Conservation (phyloP, 2,797 vertebrate species). For the Xiphophorus birchmanni region DNA sequence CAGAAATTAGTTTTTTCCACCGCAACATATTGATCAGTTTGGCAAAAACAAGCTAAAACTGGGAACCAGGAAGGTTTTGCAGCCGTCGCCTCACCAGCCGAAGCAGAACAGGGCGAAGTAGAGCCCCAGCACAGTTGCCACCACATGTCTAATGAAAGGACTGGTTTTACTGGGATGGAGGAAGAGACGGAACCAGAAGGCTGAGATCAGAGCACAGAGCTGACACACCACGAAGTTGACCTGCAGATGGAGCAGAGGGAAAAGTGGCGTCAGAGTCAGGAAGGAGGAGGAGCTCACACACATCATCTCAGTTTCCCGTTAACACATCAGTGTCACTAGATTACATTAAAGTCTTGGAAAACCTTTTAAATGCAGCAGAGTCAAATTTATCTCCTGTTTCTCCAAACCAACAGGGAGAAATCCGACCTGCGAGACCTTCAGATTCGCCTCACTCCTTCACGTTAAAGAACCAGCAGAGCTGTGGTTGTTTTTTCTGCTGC, state of each 20-base stretch:
- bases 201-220: constrained; percentile 91
- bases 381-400: not conserved
- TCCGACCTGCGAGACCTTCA: not conserved
- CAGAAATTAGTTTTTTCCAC: not conserved
- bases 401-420: not conserved
- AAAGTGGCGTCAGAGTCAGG: not conserved
- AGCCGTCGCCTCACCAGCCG: constrained; percentile 86
- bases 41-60: not conserved
- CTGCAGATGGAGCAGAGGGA: constrained; percentile 68
- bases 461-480: too few species aligned
- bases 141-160: constrained; percentile 90
- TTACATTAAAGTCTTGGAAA: not conserved
- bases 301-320: not conserved
- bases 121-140: constrained; percentile 92
- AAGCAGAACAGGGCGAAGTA: constrained; percentile 97
- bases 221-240: constrained; percentile 97
- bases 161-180: constrained; percentile 93
- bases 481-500: not conserved
- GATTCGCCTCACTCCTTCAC: too few species aligned
- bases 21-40: not conserved
- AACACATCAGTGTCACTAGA: not conserved
- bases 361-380: not conserved
- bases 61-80: not conserved
- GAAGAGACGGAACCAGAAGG: constrained; percentile 92
- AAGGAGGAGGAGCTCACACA: not conserved